Conservation (phyloP, 2,797 vertebrate species). For the Liparis tanakae region DNA sequence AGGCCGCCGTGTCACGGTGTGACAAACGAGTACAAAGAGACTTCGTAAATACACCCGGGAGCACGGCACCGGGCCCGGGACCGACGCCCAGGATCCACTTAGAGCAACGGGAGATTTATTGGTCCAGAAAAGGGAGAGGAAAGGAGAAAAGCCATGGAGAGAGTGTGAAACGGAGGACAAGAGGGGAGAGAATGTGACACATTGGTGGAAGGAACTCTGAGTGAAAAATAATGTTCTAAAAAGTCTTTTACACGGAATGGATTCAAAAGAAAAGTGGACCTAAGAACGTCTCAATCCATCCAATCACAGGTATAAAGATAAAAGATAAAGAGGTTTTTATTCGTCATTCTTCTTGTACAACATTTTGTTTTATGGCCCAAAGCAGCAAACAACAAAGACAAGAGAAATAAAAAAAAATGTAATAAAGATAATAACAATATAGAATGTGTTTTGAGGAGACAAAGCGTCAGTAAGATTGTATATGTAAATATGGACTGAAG, state of each 20-base stretch:
- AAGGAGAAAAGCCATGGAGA: slow-evolving; percentile 40
- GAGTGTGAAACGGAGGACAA: slow-evolving; percentile 26
- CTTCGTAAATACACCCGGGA: slow-evolving; percentile 71
- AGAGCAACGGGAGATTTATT: slow-evolving; percentile 72
- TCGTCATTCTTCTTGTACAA: too few species aligned
- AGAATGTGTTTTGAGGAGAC: too few species aligned
- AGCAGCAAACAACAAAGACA: too few species aligned
- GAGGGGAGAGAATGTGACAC: slow-evolving; percentile 9
- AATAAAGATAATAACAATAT: too few species aligned
- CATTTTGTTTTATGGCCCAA: too few species aligned
- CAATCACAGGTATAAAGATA: background rate
- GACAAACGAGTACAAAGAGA: slow-evolving; percentile 70
- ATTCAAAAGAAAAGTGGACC: too few species aligned
- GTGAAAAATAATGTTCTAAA: too few species aligned
- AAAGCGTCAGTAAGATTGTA: too few species aligned
- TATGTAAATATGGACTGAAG: too few species aligned
- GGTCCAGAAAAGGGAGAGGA: slow-evolving; percentile 34
- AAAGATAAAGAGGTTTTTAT: too few species aligned
- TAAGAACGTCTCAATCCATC: background rate
- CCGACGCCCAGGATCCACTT: slow-evolving; percentile 76
- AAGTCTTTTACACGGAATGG: too few species aligned
- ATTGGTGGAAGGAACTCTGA: slow-evolving; percentile 3
- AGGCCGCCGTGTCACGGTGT: slow-evolving; percentile 57
- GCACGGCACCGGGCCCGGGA: slow-evolving; percentile 66
- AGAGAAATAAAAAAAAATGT: too few species aligned